Conservation (phyloP, 2,888 invertebrate species). For the Lamellibrachia satsuma region DNA sequence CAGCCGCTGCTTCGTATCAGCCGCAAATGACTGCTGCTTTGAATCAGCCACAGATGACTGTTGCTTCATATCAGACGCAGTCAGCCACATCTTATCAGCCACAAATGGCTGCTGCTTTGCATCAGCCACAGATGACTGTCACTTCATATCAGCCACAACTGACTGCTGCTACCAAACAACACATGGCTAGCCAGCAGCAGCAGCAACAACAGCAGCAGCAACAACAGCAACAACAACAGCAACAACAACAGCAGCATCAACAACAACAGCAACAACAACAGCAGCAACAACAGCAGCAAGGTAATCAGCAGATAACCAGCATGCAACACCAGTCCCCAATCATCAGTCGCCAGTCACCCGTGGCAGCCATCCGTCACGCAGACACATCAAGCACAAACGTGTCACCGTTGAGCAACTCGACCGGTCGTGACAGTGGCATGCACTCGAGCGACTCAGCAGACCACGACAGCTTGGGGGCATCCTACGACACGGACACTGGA, state of each 20-base stretch:
- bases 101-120: not conserved
- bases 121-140: not conserved
- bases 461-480: not conserved
- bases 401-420: not conserved
- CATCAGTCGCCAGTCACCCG: not conserved
- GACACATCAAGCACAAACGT: not conserved
- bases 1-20: not conserved
- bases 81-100: not conserved
- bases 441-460: constrained; percentile 27
- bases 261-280: not conserved
- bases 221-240: constrained; percentile 7
- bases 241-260: not conserved
- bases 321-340: not conserved
- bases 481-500: not conserved
- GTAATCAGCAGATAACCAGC: not conserved
- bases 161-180: not conserved
- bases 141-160: not conserved
- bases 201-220: not conserved
- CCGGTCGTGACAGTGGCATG: constrained; percentile 32
- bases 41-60: not conserved
- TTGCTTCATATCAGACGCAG: not conserved
- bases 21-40: not conserved
- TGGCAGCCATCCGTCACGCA: not conserved
- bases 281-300: constrained; percentile 8
- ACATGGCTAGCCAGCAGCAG: not conserved